Evolutionary conservation across 2,797 vertebrate species (phyloP), one percentile per base, ranked within the genome.

Genomic region (Sebastolobus alascanus): DNA sequence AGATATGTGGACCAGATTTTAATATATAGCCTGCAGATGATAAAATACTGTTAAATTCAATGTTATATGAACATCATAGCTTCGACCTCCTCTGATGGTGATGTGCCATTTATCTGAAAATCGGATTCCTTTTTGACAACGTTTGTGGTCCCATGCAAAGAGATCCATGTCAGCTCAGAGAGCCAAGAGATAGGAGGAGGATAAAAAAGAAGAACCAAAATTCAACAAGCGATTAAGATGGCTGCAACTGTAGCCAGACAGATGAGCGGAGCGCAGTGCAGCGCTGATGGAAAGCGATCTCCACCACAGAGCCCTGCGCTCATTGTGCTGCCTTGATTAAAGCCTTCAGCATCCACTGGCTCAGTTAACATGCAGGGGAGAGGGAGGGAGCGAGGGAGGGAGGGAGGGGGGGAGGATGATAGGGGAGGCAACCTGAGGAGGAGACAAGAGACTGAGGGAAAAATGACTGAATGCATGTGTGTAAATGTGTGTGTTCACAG

Each of bases 331-430:
- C 61, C 58, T 59, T 89, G 88, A 89, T 88, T 91, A 86, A 84
- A 90, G 92, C 83, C 70, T 81, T 81, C 75, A 87, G 85, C 76
- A 78, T 84, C 80, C 81, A 82, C 70, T 58, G 69, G 74, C 80
- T 90, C 76, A 66, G 84, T 89, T 91, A 84, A 84, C 83, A 87
- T 89, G 86, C 84, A 85, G 84, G 71, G 72, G 63, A 79, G 86
- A 6, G 65, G 71, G 61, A 64, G 79, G 71, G 61, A 64, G 79
- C 1, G 3, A 43, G 50, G n/a, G 55, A 11, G 38, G 14, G 38
- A 20, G 52, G 14, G 35, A 11, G 38, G 10, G 38, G 16, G 54
- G 18, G 40, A 27, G 22, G 65, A 54, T 54, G 50, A 46, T 14
- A 31, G 64, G 68, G 27, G 37, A 73, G 65, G 79, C 40, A 79